Evolutionary conservation across 2,888 invertebrate species (phyloP).

Genomic region (Leptopterna dolabrata): DNA sequence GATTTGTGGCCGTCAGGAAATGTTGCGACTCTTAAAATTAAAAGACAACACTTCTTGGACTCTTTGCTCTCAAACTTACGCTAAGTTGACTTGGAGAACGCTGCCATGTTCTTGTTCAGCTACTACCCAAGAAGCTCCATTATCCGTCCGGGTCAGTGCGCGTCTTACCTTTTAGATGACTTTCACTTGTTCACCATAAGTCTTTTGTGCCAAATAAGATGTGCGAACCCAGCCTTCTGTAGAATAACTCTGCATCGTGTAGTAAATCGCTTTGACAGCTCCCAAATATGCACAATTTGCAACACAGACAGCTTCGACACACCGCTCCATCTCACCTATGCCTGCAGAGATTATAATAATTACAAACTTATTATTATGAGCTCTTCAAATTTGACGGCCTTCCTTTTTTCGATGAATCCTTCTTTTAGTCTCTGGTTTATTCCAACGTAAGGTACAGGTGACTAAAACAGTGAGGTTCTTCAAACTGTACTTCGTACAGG

Average conservation of each 20-base stretch:
- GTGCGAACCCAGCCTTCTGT: background rate
- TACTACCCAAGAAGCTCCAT: no score
- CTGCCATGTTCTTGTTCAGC: no score
- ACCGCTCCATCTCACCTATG: background rate
- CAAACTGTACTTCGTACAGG: background rate
- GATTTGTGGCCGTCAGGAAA: no score
- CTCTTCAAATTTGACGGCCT: background rate
- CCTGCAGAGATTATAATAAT: background rate
- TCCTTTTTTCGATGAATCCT: background rate
- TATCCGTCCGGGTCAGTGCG: no score
- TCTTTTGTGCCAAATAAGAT: conserved; percentile 5
- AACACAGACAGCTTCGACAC: background rate
- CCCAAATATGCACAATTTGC: background rate
- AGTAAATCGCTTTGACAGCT: background rate
- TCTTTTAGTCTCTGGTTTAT: background rate
- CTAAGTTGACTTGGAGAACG: no score
- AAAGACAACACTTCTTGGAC: no score
- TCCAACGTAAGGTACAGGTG: background rate
- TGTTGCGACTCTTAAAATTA: no score
- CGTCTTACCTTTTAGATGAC: background rate
- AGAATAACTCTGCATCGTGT: conserved; percentile 3
- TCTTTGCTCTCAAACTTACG: no score
- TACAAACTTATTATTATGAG: no score
- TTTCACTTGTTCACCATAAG: background rate
- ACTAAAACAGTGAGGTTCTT: background rate